phyloP scores from a whole-genome alignment of 2,113 vertebrate species.

The Poeciliopsis occidentalis region DNA sequence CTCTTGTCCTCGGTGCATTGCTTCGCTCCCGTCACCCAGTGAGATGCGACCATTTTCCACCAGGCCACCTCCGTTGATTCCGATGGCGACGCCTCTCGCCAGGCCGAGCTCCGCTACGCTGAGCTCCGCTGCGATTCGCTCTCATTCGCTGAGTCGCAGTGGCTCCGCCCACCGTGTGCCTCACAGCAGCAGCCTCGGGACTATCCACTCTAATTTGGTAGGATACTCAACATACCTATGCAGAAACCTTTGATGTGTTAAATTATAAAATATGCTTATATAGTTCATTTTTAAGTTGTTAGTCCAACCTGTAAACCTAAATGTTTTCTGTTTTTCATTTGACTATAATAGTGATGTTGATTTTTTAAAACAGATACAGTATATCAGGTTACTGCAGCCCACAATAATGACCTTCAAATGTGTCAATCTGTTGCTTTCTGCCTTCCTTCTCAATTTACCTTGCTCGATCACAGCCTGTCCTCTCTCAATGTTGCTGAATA shows the following conservation, averaged over 20 bases:
- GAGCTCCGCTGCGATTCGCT: constrained; percentile 82
- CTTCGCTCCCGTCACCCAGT: constrained; percentile 82
- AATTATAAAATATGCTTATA: neutral
- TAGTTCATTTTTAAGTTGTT: too few species aligned
- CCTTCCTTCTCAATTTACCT: constrained; percentile 52
- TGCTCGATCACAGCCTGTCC: constrained; percentile 29
- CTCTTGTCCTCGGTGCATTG: constrained; percentile 95
- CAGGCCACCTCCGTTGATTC: constrained; percentile 79
- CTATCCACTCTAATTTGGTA: constrained; percentile 84
- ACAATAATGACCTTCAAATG: constrained; percentile 41
- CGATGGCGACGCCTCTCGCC: constrained; percentile 78
- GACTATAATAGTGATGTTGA: constrained; percentile 2
- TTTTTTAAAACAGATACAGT: constrained; percentile 10
- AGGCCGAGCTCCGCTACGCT: constrained; percentile 76
- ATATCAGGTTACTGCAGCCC: constrained; percentile 30
- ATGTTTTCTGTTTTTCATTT: too few species aligned
- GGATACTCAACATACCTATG: constrained; percentile 61
- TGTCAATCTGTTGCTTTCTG: constrained; percentile 62
- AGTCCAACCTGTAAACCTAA: too few species aligned
- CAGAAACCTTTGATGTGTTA: constrained; percentile 6
- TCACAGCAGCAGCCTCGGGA: constrained; percentile 81
- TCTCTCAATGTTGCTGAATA: constrained; percentile 31
- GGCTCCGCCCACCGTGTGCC: constrained; percentile 82
- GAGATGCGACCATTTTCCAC: constrained; percentile 82
- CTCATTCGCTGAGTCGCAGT: constrained; percentile 91